These are phyloP conservation scores for Trichacis sp. DNA, from an alignment of 2,888 invertebrate species.

Conservation along the genomic window DNA sequence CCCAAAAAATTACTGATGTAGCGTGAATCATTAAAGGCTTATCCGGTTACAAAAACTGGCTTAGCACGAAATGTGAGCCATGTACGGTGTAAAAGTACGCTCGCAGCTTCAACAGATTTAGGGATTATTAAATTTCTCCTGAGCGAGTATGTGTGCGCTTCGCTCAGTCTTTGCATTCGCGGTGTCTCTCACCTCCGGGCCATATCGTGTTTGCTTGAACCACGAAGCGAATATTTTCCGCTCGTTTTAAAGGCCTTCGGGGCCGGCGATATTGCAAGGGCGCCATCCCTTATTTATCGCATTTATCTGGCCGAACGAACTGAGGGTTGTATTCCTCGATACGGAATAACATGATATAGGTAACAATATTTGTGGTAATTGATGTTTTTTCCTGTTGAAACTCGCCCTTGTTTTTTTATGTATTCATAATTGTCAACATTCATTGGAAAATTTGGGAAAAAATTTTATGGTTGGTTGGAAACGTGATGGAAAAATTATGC, in stretches of 20 bases:
- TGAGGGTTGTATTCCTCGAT: too few relatives aligned
- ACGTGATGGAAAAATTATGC: too few relatives aligned
- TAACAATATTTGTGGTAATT: too few relatives aligned
- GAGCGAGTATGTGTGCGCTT: conserved; percentile 8
- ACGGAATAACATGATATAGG: too few relatives aligned
- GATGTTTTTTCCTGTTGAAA: too few relatives aligned
- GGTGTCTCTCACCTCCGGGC: too few relatives aligned
- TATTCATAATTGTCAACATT: too few relatives aligned
- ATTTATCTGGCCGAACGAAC: conserved; percentile 27
- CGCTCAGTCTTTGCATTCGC: too few relatives aligned
- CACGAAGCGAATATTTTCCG: conserved; percentile 1
- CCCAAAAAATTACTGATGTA: conserved; percentile 40
- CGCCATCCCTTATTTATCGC: conserved; percentile 15
- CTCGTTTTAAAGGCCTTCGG: neutral
- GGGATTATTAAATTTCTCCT: conserved; percentile 38
- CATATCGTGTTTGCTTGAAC: neutral
- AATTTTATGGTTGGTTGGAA: too few relatives aligned
- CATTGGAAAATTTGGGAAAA: too few relatives aligned
- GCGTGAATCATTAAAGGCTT: conserved; percentile 38
- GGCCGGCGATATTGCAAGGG: conserved; percentile 20
- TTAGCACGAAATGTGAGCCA: conserved; percentile 25
- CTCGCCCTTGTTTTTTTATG: too few relatives aligned
- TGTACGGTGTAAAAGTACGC: conserved; percentile 20
- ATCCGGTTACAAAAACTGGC: conserved; percentile 37
- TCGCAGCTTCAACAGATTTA: conserved; percentile 39